phyloP scores from a whole-genome alignment of 2,888 invertebrate species.

The Scaptomyza caliginosa region DNA sequence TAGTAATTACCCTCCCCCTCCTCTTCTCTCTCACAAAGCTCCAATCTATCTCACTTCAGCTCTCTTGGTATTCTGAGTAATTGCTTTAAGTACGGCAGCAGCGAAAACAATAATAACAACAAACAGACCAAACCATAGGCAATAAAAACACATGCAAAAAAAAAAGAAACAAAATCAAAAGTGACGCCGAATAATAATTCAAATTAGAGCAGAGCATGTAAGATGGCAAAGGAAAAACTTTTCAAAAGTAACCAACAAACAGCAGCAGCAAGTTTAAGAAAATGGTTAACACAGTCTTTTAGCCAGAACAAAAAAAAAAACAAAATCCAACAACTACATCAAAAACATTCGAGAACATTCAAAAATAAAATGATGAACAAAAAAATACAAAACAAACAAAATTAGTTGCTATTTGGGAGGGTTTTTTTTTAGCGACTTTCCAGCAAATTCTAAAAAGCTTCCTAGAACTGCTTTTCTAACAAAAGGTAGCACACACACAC shows the following conservation, averaged over 20 bases:
- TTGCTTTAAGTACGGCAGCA: slow-evolving; percentile 8
- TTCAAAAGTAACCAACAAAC: slow-evolving; percentile 21
- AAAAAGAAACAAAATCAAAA: not conserved
- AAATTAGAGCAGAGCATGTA: slow-evolving; percentile 22
- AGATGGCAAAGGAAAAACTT: slow-evolving; percentile 32
- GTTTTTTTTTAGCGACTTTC: slow-evolving; percentile 16
- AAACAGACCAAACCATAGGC: slow-evolving; percentile 28
- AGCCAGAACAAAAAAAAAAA: slow-evolving; percentile 28
- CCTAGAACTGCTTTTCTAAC: not conserved
- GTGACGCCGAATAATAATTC: slow-evolving; percentile 25
- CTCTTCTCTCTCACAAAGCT: not conserved
- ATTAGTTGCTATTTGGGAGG: slow-evolving; percentile 10
- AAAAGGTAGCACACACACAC: not conserved
- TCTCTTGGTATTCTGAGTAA: not conserved
- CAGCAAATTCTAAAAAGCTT: slow-evolving; percentile 32
- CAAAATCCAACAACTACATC: slow-evolving; percentile 38
- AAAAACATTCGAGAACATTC: slow-evolving; percentile 69
- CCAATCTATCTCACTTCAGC: not conserved
- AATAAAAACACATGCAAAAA: slow-evolving; percentile 16
- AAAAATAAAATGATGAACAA: slow-evolving; percentile 68
- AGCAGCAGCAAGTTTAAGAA: slow-evolving; percentile 20
- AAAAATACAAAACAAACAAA: slow-evolving; percentile 52
- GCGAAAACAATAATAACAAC: slow-evolving; percentile 3
- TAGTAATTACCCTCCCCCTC: not conserved
- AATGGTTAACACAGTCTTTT: slow-evolving; percentile 28